Evolutionary conservation across 2,888 invertebrate species (phyloP), one percentile per base, ranked within the genome.

Genomic region (Luffia ferchaultella): DNA sequence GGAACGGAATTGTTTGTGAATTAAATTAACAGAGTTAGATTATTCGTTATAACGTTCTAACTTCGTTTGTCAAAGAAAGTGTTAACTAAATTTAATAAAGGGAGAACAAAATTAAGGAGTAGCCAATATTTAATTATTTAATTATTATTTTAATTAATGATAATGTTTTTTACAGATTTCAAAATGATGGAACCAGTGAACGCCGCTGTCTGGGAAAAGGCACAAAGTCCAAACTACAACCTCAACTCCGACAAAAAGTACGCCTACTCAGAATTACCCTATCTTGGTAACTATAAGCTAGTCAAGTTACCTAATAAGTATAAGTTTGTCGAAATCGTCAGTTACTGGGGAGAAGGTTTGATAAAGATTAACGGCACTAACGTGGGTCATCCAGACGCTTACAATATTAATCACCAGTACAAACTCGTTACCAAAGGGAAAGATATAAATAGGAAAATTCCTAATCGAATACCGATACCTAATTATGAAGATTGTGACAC

Each of bases 291-390:
- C 19, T 69, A 69, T 50, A 53, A 65, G 42, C 51, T 70, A 17
- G 53, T 63, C 0, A 64, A 63, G 54, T 52, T 71, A 20, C 71
- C 71, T 7, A 50, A 54, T 0, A 20, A 42, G 1, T 51, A 55
- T 0, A 20, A 54, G 1, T 48, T 65, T 2, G 52, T 70, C 2
- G 61, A 67, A 2, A 64, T 63, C 47, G 62, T 71, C 1, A 68
- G 70, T 55, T 71, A 71, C 43, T 71, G 70, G 70, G 70, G 71
- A 1, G 69, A 70, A 49, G 71, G 70, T 0, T 60, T 56, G 46
- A 61, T 68, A 1, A 50, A 50, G 0, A 41, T 55, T 1, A n/a
- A 50, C 2, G 46, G 19, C 0, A 63, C 60, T 0, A 45, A 20
- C 16, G 65, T 61, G 17, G 70, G 70, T 0, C 69, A 65, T 50